A percentile compares a stretch with the other conserved stretches of the same genome.
Conservation (phyloP, 2,797 vertebrate species). For the Buphagus erythrorhynchus region DNA sequence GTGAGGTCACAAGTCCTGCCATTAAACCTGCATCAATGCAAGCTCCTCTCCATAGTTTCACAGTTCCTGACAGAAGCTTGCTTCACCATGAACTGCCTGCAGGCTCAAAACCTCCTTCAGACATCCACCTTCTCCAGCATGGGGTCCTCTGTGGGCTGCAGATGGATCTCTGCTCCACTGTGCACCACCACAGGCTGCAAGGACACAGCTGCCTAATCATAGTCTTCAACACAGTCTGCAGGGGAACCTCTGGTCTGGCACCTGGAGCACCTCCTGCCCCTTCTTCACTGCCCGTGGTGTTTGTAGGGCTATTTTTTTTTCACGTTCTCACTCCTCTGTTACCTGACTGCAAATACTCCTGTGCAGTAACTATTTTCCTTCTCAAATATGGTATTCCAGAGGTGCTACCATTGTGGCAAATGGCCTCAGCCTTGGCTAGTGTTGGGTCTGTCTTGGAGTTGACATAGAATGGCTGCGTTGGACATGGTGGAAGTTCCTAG, state of each 20-base stretch:
- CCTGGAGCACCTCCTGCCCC: neutral
- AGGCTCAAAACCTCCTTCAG: neutral
- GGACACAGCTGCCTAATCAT: too few relatives aligned
- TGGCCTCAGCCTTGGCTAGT: neutral
- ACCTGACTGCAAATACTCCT: neutral
- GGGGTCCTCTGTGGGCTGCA: neutral
- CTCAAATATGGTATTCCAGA: neutral
- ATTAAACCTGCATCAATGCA: neutral
- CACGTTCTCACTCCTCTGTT: neutral
- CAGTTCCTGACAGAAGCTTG: neutral
- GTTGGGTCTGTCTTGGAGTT: neutral
- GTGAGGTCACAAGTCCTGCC: neutral
- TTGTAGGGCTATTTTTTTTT: neutral
- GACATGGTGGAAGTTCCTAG: neutral
- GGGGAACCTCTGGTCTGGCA: neutral
- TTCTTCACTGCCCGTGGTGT: neutral
- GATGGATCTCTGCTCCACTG: neutral
- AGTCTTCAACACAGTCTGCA: neutral
- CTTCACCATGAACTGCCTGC: neutral
- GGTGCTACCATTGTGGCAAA: neutral
- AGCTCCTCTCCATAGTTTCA: too few relatives aligned
- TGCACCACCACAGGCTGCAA: neutral
- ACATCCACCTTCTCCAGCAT: neutral
- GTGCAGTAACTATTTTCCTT: neutral
- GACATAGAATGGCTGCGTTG: rapidly evolving